A percentile compares a stretch with the other conserved stretches of the same genome.
phyloP scores from a whole-genome alignment of 2,113 vertebrate species.

The Microtus pennsylvanicus region DNA sequence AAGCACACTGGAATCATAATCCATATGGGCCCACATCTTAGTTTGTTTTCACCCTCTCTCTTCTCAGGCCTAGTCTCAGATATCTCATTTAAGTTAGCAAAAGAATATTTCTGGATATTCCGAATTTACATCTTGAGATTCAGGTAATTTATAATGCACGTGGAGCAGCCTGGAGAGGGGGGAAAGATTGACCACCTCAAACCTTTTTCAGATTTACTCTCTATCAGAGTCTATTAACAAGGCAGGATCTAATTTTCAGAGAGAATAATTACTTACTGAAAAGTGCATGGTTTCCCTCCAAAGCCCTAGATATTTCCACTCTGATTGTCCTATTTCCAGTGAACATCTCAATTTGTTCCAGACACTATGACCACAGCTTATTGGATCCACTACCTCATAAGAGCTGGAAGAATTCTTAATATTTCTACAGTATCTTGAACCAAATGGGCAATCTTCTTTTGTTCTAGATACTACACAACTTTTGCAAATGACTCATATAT shows the following conservation, averaged over 20 bases:
- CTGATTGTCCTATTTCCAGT: conserved; percentile 2
- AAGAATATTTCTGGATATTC: background rate
- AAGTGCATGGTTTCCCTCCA: background rate
- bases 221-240: conserved; percentile 51
- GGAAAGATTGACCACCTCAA: background rate
- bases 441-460: background rate
- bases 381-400: background rate
- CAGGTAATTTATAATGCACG: background rate
- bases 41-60: background rate
- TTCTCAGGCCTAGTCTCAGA: background rate
- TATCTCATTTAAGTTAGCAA: background rate
- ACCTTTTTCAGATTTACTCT: conserved; percentile 19
- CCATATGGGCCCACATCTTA: background rate
- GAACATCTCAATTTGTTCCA: conserved; percentile 65
- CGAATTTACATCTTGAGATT: background rate
- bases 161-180: background rate
- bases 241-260: conserved; percentile 40
- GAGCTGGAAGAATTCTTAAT: background rate
- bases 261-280: conserved; percentile 19
- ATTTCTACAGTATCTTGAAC: background rate
- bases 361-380: conserved; percentile 19
- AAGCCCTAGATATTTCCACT: conserved; percentile 29
- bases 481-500: background rate
- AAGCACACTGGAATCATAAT: background rate
- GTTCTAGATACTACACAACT: background rate